These are phyloP conservation scores for Cephus pulcher DNA, from an alignment of 2,888 invertebrate genomes.

Conservation along the genomic window DNA sequence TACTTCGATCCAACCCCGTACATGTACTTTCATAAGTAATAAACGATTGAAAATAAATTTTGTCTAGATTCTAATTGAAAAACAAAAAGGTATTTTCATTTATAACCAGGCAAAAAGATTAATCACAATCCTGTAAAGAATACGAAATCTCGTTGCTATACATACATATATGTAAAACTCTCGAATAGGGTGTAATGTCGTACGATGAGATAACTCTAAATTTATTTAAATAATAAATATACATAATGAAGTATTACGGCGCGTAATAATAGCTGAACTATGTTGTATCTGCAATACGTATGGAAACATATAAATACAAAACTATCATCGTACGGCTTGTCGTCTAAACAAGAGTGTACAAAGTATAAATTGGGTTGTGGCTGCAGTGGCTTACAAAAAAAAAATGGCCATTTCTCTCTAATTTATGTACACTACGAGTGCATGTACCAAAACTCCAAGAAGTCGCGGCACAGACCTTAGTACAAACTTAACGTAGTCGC, in stretches of 20 bases:
- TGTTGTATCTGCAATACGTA: slow-evolving; percentile 14
- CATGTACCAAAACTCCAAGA: neutral
- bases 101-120: neutral
- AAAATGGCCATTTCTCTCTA: slow-evolving; percentile 34
- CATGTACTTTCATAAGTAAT: too few relatives aligned
- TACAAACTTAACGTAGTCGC: slow-evolving; percentile 13
- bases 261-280: slow-evolving; percentile 20
- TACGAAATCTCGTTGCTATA: neutral
- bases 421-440: slow-evolving; percentile 25
- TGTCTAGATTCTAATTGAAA: too few relatives aligned
- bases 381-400: slow-evolving; percentile 26
- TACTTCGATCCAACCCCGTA: too few relatives aligned
- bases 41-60: too few relatives aligned
- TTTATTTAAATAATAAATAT: slow-evolving; percentile 43
- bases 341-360: slow-evolving; percentile 43
- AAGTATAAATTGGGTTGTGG: slow-evolving; percentile 42
- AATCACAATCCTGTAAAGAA: slow-evolving; percentile 13
- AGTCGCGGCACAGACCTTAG: too few relatives aligned
- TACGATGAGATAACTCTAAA: slow-evolving; percentile 14
- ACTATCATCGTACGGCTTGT: slow-evolving; percentile 27
- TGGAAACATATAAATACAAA: slow-evolving; percentile 43
- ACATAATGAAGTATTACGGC: slow-evolving; percentile 29
- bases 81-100: neutral
- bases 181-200: neutral
- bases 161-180: neutral